phyloP scores from a whole-genome alignment of 2,888 invertebrate genomes.

The Reticulitermes lucifugus region DNA sequence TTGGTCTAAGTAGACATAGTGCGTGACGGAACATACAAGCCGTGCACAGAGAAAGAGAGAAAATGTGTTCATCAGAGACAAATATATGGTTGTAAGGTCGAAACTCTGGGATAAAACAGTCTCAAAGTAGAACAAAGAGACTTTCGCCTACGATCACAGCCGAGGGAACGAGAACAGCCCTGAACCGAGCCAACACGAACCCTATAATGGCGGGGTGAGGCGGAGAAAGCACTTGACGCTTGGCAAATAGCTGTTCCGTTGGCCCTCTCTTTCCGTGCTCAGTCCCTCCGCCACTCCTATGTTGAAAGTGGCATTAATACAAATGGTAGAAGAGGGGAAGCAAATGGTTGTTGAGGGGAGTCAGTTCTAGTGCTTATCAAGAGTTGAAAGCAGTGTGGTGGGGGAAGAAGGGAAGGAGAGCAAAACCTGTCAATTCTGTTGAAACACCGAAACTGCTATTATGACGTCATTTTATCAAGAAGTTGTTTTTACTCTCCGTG shows the following conservation, averaged over 20 bases:
- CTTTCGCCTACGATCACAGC: slow-evolving; percentile 16
- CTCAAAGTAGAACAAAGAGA: background rate
- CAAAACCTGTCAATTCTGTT: slow-evolving; percentile 37
- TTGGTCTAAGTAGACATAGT: slow-evolving; percentile 31
- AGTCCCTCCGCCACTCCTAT: slow-evolving; percentile 28
- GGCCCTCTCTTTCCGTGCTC: slow-evolving; percentile 24
- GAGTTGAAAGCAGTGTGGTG: slow-evolving; percentile 26
- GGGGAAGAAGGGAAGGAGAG: slow-evolving; percentile 12
- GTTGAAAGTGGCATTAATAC: slow-evolving; percentile 38
- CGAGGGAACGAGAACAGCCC: slow-evolving; percentile 23
- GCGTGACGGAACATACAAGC: slow-evolving; percentile 40
- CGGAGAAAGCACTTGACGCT: slow-evolving; percentile 28
- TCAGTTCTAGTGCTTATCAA: slow-evolving; percentile 34
- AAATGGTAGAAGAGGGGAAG: slow-evolving; percentile 42
- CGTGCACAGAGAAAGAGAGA: slow-evolving; percentile 21
- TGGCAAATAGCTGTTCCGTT: slow-evolving; percentile 44
- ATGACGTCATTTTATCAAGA: slow-evolving; percentile 35
- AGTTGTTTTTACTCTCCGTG: slow-evolving; percentile 21
- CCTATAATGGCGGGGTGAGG: background rate
- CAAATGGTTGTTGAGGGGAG: slow-evolving; percentile 37
- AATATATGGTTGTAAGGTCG: slow-evolving; percentile 20
- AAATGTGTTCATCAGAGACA: slow-evolving; percentile 29
- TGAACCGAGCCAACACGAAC: slow-evolving; percentile 32
- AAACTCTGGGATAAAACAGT: slow-evolving; percentile 11
- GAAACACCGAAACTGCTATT: slow-evolving; percentile 32